Base-by-base conservation (phyloP, 1,140 invertebrate species). In the Listronotus oregonensis region DNA sequence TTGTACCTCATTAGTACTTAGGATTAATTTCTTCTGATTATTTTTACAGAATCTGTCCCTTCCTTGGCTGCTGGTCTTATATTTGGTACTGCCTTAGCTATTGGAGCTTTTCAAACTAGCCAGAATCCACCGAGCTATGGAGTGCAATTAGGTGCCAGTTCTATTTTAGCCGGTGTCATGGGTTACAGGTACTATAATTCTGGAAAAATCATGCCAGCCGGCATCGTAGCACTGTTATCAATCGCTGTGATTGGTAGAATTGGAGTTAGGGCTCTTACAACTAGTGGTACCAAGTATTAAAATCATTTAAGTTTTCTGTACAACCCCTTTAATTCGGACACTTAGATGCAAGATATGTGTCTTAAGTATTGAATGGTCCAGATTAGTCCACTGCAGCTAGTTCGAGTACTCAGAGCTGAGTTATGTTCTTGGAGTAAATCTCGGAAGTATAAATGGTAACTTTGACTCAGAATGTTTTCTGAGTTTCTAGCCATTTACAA, bases 201-300 rank as follows among this genome's bases (percentile, higher is more conserved):
- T 49, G 89, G 92, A 49, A 98, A 98, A 83, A 86, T 98, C 58
- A 98, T 98, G 95, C 96, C 96, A 21, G 94, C 96, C 54, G 97
- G 96, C 71, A 74, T 95, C 10, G 86, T 96, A 32, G 85, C 89
- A 66, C 72, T 78, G 4, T 69, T 87, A 21, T 86, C 84, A 0
- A 76, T 84, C 0, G 83, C 79, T 49, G 85, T 85, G 82, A 74
- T 85, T 5, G 78, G 76, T 4, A 80, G 80, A 63, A 77, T 85
- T 49, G 66, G 82, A 4, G 57, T 82, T 0, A 83, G 82, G 58
- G 82, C 84, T 62, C 77, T 82, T 12, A 78, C 71, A 32, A 58
- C 6, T 58, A n/a, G 34, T 7, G 27, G 42, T 10, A 64, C 62
- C n/a, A 55, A 47, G 14, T 42, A 47, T 50, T 64, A 64, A 49